Evolutionary conservation across 2,888 invertebrate genomes (phyloP).

Genomic region (Sphinx pinastri): DNA sequence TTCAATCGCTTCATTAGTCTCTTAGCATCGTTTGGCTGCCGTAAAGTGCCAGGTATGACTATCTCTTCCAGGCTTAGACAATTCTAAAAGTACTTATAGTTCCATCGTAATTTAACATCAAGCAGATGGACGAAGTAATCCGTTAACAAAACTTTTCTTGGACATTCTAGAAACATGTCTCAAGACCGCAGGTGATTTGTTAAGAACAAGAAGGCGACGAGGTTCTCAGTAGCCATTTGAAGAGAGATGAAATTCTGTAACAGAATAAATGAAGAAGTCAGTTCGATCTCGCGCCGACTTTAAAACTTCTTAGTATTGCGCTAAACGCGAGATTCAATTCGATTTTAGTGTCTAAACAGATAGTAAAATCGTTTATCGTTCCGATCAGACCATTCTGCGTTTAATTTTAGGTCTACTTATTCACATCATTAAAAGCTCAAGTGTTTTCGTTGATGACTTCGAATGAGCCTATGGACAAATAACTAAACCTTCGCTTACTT

Average conservation of each 20-base stretch:
- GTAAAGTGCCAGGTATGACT: background rate
- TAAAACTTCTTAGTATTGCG: constrained; percentile 53
- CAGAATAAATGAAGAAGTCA: constrained; percentile 45
- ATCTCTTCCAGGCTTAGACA: too few relatives aligned
- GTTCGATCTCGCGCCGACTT: constrained; percentile 49
- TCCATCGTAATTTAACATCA: too few relatives aligned
- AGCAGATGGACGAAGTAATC: background rate
- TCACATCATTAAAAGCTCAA: constrained; percentile 36
- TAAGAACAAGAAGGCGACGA: background rate
- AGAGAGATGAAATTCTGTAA: constrained; percentile 33
- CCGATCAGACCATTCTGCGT: constrained; percentile 35
- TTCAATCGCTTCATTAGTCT: background rate
- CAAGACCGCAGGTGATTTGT: background rate
- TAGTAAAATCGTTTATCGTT: constrained; percentile 55
- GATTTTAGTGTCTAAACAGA: constrained; percentile 60
- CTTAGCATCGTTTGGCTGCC: background rate
- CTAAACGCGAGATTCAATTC: constrained; percentile 65
- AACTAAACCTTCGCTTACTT: constrained; percentile 24
- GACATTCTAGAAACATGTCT: background rate
- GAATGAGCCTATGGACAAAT: constrained; percentile 30
- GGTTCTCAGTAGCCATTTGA: background rate
- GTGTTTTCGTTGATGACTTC: constrained; percentile 28
- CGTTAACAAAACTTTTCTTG: background rate
- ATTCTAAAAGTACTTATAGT: too few relatives aligned
- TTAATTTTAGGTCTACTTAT: constrained; percentile 41